Conservation (phyloP, 2,113 vertebrate species). For the Pyrgilauda ruficollis region DNA sequence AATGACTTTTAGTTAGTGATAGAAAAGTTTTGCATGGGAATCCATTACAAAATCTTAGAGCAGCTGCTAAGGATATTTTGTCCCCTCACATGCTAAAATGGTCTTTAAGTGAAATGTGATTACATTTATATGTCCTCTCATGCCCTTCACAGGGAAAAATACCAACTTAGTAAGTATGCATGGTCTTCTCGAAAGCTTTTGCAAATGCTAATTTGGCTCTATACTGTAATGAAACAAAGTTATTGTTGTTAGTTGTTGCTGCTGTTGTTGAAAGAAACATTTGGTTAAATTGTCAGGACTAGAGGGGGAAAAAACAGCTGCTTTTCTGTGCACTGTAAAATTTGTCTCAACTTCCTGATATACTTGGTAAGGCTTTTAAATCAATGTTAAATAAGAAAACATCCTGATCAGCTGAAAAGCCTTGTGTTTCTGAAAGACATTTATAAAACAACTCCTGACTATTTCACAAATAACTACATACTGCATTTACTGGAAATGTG, state of each 20-base stretch:
- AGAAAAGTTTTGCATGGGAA: constrained; percentile 23
- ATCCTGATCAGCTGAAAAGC: constrained; percentile 38
- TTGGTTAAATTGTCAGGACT: constrained; percentile 50
- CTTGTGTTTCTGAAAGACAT: constrained; percentile 52
- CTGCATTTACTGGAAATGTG: neutral
- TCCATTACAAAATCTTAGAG: constrained; percentile 1
- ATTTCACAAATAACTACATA: constrained; percentile 40
- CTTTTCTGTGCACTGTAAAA: constrained; percentile 49
- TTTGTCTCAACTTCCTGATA: constrained; percentile 61
- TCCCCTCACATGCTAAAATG: constrained; percentile 40
- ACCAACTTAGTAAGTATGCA: neutral
- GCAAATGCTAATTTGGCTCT: constrained; percentile 1
- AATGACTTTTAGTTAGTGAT: neutral
- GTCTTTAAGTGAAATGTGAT: constrained; percentile 35
- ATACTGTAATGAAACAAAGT: constrained; percentile 43
- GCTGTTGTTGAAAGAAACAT: constrained; percentile 48
- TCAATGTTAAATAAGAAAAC: constrained; percentile 62
- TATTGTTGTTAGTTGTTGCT: neutral
- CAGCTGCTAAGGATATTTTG: constrained; percentile 49
- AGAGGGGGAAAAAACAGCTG: constrained; percentile 16
- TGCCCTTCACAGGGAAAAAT: constrained; percentile 40
- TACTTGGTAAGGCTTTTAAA: constrained; percentile 62
- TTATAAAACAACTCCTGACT: constrained; percentile 54
- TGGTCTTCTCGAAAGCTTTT: constrained; percentile 25
- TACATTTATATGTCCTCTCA: constrained; percentile 44